These are phyloP conservation scores for Schizaphis graminum DNA, from an alignment of 2,888 invertebrate species.

Conservation along the genomic window DNA sequence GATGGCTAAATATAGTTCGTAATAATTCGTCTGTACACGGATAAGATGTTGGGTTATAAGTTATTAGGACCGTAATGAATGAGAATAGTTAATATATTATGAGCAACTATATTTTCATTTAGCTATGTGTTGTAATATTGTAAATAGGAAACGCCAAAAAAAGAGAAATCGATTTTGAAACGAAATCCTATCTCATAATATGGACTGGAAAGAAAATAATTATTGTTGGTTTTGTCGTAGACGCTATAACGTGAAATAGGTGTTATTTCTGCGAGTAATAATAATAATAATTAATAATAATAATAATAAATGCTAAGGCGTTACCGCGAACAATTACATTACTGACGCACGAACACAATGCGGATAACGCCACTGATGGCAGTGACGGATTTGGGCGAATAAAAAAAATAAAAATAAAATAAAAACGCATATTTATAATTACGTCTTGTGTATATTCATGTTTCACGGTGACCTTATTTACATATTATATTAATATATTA, in stretches of 20 bases:
- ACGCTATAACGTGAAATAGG: not conserved
- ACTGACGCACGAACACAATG: not conserved
- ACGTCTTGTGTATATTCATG: not conserved
- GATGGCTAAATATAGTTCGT: not conserved
- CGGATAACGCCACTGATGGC: not conserved
- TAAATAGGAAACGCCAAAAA: not conserved
- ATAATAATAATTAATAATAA: constrained; percentile 10
- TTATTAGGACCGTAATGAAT: not conserved
- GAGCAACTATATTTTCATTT: not conserved
- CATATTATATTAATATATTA: not conserved
- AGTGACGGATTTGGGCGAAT: not conserved
- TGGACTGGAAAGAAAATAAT: not conserved
- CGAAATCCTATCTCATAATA: not conserved
- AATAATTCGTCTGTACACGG: not conserved
- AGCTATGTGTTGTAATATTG: not conserved
- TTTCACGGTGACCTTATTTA: not conserved
- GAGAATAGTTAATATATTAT: not conserved
- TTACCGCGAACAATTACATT: not conserved
- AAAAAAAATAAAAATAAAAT: not conserved
- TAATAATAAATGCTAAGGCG: constrained; percentile 15
- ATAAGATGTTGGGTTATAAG: not conserved
- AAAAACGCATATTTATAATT: not conserved
- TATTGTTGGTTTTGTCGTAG: not conserved
- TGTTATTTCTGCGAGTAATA: not conserved
- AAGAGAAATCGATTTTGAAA: constrained; percentile 14